A percentile compares a stretch with the other conserved stretches of the same genome.
Conservation (phyloP, 2,797 vertebrate genomes). For the Hyperoplus lanceolatus region DNA sequence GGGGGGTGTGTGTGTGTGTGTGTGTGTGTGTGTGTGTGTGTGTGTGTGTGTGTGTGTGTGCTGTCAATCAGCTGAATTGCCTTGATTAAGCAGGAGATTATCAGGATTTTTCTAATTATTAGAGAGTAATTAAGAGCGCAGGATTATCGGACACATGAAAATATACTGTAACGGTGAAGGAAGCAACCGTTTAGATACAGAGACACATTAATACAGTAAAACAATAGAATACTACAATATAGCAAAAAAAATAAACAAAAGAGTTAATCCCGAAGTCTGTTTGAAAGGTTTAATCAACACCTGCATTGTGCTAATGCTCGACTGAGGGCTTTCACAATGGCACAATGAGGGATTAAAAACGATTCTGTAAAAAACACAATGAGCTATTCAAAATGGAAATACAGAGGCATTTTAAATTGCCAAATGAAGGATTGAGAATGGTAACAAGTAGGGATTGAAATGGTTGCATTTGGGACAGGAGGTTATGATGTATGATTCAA, state of each 20-base stretch:
- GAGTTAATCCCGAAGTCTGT: conserved; percentile 19
- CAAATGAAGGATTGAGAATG: background rate
- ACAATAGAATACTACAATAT: conserved; percentile 35
- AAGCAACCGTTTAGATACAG: conserved; percentile 27
- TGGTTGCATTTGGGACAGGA: background rate
- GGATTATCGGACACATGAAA: conserved; percentile 59
- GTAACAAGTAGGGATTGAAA: background rate
- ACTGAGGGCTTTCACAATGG: conserved; percentile 8
- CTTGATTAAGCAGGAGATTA: conserved; percentile 71
- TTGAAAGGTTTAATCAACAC: conserved; percentile 9
- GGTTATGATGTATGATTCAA: too few species aligned
- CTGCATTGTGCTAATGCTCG: background rate
- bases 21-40: conserved; percentile 10
- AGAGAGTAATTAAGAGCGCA: conserved; percentile 68
- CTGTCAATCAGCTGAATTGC: conserved; percentile 62
- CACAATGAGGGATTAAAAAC: background rate
- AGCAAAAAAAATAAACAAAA: conserved; percentile 21
- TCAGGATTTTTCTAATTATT: conserved; percentile 74
- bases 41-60: background rate
- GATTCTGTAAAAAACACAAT: background rate
- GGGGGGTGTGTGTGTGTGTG: background rate
- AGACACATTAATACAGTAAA: conserved; percentile 13
- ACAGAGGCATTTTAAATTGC: background rate
- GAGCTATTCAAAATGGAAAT: background rate
- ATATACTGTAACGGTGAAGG: conserved; percentile 40